Percentiles rank a stretch among this genome's conserved stretches.
phyloP scores from a whole-genome alignment of 1,140 invertebrate genomes.

The Rhyacophila brunnea region DNA sequence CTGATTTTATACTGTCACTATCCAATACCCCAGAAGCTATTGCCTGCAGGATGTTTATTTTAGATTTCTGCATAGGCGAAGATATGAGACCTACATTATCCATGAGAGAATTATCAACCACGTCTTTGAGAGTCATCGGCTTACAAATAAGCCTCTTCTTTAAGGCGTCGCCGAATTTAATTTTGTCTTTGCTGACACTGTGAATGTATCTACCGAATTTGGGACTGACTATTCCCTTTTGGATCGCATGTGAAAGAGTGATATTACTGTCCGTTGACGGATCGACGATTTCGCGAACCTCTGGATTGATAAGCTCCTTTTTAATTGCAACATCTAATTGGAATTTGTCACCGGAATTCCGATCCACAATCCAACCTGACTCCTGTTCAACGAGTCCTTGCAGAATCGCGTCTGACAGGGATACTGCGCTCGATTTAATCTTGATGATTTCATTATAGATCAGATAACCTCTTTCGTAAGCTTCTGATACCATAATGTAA shows the following conservation, averaged over 20 bases:
- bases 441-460: conserved; percentile 70
- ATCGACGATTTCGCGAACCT: conserved; percentile 79
- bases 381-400: conserved; percentile 75
- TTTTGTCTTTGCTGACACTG: conserved; percentile 67
- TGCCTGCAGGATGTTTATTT: conserved; percentile 79
- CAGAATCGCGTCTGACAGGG: conserved; percentile 77
- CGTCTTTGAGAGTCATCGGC: conserved; percentile 88
- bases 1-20: conserved; percentile 74
- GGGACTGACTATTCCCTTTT: conserved; percentile 72
- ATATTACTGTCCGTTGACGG: conserved; percentile 74
- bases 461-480: conserved; percentile 72
- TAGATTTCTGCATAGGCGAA: conserved; percentile 73
- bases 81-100: conserved; percentile 75
- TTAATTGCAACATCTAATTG: conserved; percentile 76
- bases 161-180: conserved; percentile 78
- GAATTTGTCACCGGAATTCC: conserved; percentile 78
- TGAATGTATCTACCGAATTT: conserved; percentile 79
- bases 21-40: conserved; percentile 84
- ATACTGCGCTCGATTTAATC: conserved; percentile 71
- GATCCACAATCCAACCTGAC: conserved; percentile 76
- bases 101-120: conserved; percentile 76
- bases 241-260: conserved; percentile 76
- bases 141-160: conserved; percentile 77
- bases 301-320: conserved; percentile 72
- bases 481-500: conserved; percentile 75